A percentile compares a stretch with the other conserved stretches of the same genome.
These are phyloP conservation scores for Pelosia muscerda DNA, from an alignment of 2,888 invertebrate genomes.

Conservation along the genomic window DNA sequence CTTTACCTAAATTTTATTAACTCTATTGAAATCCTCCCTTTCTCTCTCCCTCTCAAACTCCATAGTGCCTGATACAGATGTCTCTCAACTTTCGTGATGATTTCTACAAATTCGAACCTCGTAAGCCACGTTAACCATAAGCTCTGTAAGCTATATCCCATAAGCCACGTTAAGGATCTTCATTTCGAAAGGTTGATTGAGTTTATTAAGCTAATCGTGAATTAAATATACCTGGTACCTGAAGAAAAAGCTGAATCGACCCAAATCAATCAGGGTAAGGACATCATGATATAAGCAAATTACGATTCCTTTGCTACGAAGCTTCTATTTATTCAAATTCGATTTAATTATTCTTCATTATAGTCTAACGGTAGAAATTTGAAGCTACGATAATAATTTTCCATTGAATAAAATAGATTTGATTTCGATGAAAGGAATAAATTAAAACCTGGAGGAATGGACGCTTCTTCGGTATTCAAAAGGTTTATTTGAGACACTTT, in stretches of 20 bases:
- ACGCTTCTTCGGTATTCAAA: constrained; percentile 59
- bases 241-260: constrained; percentile 29
- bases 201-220: constrained; percentile 33
- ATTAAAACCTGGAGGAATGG: constrained; percentile 62
- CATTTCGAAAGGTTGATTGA: constrained; percentile 17
- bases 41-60: no score
- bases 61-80: no score
- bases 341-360: constrained; percentile 48
- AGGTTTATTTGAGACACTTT: constrained; percentile 57
- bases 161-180: no score
- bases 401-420: constrained; percentile 54
- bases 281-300: constrained; percentile 39
- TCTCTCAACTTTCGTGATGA: no score
- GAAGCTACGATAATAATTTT: constrained; percentile 50
- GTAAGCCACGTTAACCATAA: no score
- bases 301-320: constrained; percentile 29
- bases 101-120: no score
- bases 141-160: no score
- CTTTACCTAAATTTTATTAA: no score
- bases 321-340: constrained; percentile 32
- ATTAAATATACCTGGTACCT: constrained; percentile 22
- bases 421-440: constrained; percentile 60
- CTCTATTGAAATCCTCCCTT: no score
- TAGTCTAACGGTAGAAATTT: constrained; percentile 31
- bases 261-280: constrained; percentile 43